Conservation (phyloP, 2,888 invertebrate genomes). For the Eristalis intricaria region DNA sequence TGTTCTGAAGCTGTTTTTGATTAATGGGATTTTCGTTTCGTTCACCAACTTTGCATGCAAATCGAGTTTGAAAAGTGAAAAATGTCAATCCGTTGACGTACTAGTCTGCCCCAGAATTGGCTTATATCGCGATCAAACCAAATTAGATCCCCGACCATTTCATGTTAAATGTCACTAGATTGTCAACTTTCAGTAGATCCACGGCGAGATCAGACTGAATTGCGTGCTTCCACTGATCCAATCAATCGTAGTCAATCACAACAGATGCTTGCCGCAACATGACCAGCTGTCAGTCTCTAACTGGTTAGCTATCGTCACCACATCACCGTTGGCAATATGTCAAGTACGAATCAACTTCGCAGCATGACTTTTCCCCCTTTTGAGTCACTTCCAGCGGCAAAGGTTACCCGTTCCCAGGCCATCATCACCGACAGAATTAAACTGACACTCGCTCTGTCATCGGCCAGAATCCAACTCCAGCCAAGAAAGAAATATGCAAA, state of each 20-base stretch:
- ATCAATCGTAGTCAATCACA: not conserved
- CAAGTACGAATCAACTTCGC: not conserved
- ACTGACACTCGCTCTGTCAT: conserved; percentile 4
- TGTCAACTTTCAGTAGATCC: too few species aligned
- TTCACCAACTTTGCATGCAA: too few species aligned
- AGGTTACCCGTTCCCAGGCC: not conserved
- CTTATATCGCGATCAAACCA: too few species aligned
- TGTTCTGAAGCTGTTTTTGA: too few species aligned
- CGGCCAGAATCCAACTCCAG: not conserved
- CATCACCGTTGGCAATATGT: not conserved
- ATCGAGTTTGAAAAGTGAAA: too few species aligned
- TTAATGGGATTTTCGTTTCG: too few species aligned
- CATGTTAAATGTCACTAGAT: too few species aligned
- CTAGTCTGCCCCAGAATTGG: too few species aligned
- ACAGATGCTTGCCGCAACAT: not conserved
- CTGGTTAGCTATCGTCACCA: not conserved
- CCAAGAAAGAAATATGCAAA: conserved; percentile 32
- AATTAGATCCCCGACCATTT: too few species aligned
- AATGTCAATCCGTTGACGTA: too few species aligned
- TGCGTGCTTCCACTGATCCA: not conserved
- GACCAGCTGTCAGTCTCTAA: not conserved
- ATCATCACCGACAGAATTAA: conserved; percentile 33
- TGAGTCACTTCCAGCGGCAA: not conserved
- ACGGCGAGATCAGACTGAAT: too few species aligned
- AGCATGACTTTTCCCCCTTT: not conserved